These are phyloP conservation scores for Coendou prehensilis DNA, from an alignment of 2,797 vertebrate genomes.

Conservation along the genomic window DNA sequence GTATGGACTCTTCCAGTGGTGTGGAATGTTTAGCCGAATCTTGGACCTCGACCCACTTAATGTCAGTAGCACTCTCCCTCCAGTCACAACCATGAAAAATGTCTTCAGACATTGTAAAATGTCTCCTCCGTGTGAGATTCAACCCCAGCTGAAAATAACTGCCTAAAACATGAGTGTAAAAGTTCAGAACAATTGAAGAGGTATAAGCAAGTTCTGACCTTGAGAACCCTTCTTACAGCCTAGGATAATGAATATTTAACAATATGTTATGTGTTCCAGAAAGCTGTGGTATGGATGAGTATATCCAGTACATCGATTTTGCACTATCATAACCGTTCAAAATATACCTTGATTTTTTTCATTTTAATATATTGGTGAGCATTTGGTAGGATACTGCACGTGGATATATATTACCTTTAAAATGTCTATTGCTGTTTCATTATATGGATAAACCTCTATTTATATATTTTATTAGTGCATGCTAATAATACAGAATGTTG, in stretches of 20 bases:
- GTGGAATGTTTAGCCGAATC: background rate
- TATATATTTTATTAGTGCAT: background rate
- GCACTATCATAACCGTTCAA: background rate
- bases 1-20: background rate
- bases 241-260: background rate
- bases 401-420: background rate
- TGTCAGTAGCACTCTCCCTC: background rate
- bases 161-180: background rate
- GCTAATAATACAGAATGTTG: background rate
- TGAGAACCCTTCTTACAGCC: background rate
- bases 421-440: background rate
- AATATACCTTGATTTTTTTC: constrained; percentile 24
- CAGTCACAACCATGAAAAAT: background rate
- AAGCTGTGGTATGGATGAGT: background rate
- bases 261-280: background rate
- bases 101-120: background rate
- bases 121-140: background rate
- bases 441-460: background rate
- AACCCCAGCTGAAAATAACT: background rate
- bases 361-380: background rate
- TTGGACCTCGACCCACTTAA: background rate
- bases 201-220: background rate
- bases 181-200: background rate
- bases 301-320: background rate
- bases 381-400: background rate